Evolutionary conservation across 2,113 vertebrate genomes (phyloP), one percentile per base, ranked within the genome.

Genomic region (Forbesichthys agassizii): DNA sequence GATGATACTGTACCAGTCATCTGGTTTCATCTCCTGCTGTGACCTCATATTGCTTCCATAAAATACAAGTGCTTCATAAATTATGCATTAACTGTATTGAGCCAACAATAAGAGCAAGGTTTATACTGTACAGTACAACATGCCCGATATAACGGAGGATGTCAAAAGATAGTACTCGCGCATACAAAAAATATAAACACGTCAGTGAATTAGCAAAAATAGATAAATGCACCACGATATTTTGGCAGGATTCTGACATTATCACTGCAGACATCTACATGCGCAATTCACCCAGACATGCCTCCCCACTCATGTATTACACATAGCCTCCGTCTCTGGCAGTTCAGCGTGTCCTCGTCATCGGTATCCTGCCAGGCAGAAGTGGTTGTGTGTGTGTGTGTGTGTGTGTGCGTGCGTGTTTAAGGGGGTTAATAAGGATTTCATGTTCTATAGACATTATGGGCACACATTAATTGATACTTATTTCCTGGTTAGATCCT

Each of bases 401-500:
- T 55, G 52, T 56, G 52, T 48, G 48, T 66, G 56, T 48, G 53
- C 55, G 59, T 64, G 20, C 20, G 20, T 20, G 20, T 20, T 27
- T 27, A 27, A 27, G 27, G 27, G 27, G 27, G 27, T 27, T 27
- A 27, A 27, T 27, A 27, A 27, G 27, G 27, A 27, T 27, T 27
- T 27, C 1, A 27, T 27, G 27, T 27, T 27, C 27, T 27, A 27
- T 27, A 33, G 58, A 62, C 27, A 68, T 72, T 65, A 65, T 64
- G n/a, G 60, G 51, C 36, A 66, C 66, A 33, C 36, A 66, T 68
- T 60, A 73, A 54, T 20, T 64, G 62, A 71, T 69, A 61, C 59
- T 69, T 75, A 79, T 82, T 69, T 80, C 62, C 73, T 52, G 68
- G 77, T 49, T 69, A 46, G 63, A 66, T 75, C 74, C 75, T 71